Base-by-base conservation (phyloP, 2,888 invertebrate genomes). In the Helleia helle region DNA sequence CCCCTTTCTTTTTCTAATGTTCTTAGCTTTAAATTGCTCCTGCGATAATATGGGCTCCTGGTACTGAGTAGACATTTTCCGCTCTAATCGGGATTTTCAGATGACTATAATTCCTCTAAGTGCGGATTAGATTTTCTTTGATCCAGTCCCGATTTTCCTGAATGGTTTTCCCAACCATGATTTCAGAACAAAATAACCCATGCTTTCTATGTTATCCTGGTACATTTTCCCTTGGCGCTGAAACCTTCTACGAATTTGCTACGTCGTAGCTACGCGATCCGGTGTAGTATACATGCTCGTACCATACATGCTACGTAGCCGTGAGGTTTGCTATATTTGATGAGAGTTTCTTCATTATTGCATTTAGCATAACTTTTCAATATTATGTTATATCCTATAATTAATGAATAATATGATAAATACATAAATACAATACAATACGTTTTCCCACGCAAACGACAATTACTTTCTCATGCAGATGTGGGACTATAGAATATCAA, bases 41-140 rank as follows among this genome's bases (percentile, higher is more conserved):
- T 48, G 12, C 24, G 17, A 18, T 22, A 28, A 50, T 55, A 61
- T 84, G 65, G 14, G 41, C 29, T 47, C 81, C 79, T 80, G 62
- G 80, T 84, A 77, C 48, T 51, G 53, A 72, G 77, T 76, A 77
- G 80, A 79, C 66, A 80, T 84, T 84, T 83, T 84, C 81, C 81
- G 81, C 81, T 84, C 80, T 84, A 83, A 84, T 84, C 83, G 77
- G 79, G 79, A 73, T 81, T 80, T 79, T 58, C 79, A 70, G 71
- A 66, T 68, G 69, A 65, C 71, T 71, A 69, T 68, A 29, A 71
- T 65, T 55, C 62, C 56, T 51, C 56, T 64, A 66, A 65, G 58
- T 58, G 58, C 52, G 66, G 68, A 68, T 77, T 76, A 74, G 75
- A 72, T 71, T 67, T 62, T 62, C 63, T 56, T 51, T 70, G 67